Evolutionary conservation across 2,888 invertebrate species (phyloP), one percentile per base, ranked within the genome.

Genomic region (Tethea ocularis): DNA sequence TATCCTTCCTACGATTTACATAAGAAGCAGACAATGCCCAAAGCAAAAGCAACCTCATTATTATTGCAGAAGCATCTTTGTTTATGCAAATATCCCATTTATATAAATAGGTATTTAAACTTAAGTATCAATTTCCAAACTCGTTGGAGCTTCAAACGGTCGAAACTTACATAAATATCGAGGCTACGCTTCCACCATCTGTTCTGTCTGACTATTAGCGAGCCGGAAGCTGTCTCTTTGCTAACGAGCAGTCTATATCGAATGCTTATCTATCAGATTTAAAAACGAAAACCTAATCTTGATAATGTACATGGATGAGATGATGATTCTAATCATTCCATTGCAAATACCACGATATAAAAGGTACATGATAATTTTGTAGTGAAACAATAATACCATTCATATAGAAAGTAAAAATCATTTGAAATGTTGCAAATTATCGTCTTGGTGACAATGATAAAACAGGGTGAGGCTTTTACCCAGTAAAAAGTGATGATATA

Each of bases 191-290:
- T 59, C 63, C 57, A 26, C 60, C 57, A 54, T 53, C 61, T 60
- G 54, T 52, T 33, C n/a, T 33, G 54, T 36, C 10, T 20, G 54
- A 54, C 54, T 65, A 71, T 69, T 69, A 63, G 63, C 57, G 61
- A 66, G 63, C 65, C 66, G 59, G 62, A 68, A 69, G 69, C 71
- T 62, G 71, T 61, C 67, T 65, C 60, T 60, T 54, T 59, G 61
- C 67, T 72, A 74, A 74, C 71, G 71, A 72, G 65, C 60, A 57
- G 63, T 64, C 61, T 65, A 58, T 59, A 65, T 61, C 61, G 62
- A 71, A 41, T 6, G 41, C 41, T 15, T 36, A 13, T 15, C 13
- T 6, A 41, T 46, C 20, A 46, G 46, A 46, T 46, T 46, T 46
- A 20, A 20, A 17, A 20, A 46, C n/a, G n/a, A n/a, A n/a, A n/a